A percentile compares a stretch with the other conserved stretches of the same genome.
Evolutionary conservation across 2,888 invertebrate genomes (phyloP).

Genomic region (Nomada fucata): DNA sequence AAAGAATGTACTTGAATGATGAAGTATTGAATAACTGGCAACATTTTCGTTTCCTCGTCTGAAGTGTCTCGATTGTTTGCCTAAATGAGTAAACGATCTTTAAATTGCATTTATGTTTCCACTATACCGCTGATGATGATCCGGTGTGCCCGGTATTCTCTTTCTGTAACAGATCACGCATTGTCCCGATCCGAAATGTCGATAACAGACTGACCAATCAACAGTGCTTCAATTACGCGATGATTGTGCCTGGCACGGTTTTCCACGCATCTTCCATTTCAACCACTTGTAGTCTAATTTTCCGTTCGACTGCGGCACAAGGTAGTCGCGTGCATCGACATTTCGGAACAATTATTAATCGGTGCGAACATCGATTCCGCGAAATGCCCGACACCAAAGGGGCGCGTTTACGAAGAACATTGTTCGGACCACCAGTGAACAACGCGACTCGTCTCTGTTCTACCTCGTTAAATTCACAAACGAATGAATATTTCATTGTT

Average conservation of each 20-base stretch:
- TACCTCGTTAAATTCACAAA: not conserved
- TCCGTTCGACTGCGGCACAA: slow-evolving; percentile 36
- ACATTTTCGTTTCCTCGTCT: not conserved
- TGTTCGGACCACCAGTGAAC: slow-evolving; percentile 44
- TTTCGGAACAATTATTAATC: slow-evolving; percentile 45
- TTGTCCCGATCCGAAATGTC: slow-evolving; percentile 1
- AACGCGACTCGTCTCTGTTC: slow-evolving; percentile 21
- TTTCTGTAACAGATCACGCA: slow-evolving; percentile 20
- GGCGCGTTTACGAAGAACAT: slow-evolving; percentile 43
- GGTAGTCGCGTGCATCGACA: slow-evolving; percentile 12
- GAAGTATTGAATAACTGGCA: too few species aligned
- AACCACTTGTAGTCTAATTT: slow-evolving; percentile 44
- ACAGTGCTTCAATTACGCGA: slow-evolving; percentile 35
- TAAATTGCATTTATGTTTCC: not conserved
- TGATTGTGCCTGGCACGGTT: slow-evolving; percentile 21
- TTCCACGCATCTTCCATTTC: slow-evolving; percentile 39
- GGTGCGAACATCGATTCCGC: slow-evolving; percentile 41
- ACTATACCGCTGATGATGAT: not conserved
- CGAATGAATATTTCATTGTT: too few species aligned
- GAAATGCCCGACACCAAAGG: slow-evolving; percentile 40
- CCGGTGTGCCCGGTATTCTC: not conserved
- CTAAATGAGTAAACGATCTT: too few species aligned
- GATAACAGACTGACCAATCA: slow-evolving; percentile 46
- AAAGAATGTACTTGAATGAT: too few species aligned
- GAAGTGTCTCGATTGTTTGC: not conserved